Percentiles rank a stretch among this genome's conserved stretches.
Evolutionary conservation across 2,888 invertebrate species (phyloP).

Genomic region (Noctua fimbriata): DNA sequence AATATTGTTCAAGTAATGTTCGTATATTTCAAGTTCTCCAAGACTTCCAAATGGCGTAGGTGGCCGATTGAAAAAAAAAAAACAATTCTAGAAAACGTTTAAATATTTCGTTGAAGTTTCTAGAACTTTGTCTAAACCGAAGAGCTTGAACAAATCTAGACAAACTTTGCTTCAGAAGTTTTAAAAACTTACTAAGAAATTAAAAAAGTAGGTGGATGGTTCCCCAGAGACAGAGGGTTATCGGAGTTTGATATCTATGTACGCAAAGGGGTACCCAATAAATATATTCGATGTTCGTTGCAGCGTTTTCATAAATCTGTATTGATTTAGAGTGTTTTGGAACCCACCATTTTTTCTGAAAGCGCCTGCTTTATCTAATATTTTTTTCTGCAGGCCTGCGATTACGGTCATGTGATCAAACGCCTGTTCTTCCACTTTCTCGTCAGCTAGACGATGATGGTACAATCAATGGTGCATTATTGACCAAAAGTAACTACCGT

Average conservation of each 20-base stretch:
- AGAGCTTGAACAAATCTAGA: conserved; percentile 8
- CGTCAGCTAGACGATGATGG: background rate
- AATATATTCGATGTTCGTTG: conserved; percentile 9
- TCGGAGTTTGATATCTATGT: conserved; percentile 6
- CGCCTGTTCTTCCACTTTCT: background rate
- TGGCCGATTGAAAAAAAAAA: conserved; percentile 2
- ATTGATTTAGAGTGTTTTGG: conserved; percentile 21
- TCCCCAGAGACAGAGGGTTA: conserved; percentile 3
- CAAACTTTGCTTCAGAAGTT: conserved; percentile 21
- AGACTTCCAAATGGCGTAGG: background rate
- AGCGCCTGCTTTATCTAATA: background rate
- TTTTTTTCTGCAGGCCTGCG: background rate
- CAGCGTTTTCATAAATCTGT: conserved; percentile 26
- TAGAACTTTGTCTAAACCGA: background rate
- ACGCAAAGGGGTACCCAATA: background rate
- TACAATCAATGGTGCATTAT: background rate
- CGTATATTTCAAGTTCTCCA: background rate
- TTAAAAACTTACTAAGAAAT: conserved; percentile 19
- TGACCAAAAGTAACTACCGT: background rate
- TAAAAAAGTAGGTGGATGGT: conserved; percentile 4
- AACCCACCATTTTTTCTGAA: background rate
- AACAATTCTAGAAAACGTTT: conserved; percentile 13
- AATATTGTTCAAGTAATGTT: background rate
- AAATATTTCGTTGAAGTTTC: background rate
- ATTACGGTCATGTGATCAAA: background rate